Evolutionary conservation across 2,797 vertebrate genomes (phyloP).

Genomic region (Coilia nasus): DNA sequence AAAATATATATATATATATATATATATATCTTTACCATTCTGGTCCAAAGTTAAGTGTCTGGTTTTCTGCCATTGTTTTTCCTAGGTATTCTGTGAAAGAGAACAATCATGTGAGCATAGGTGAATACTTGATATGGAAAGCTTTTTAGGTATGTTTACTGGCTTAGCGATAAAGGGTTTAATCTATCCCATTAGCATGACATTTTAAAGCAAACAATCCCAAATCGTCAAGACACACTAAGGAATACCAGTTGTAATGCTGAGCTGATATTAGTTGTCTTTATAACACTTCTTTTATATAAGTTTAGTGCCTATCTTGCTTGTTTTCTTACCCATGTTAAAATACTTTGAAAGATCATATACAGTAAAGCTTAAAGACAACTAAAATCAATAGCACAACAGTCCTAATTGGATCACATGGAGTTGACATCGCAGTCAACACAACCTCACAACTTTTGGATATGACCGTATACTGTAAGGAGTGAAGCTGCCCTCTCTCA

Average conservation of each 20-base stretch:
- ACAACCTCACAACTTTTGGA: neutral
- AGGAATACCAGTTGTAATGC: no score
- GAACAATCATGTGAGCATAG: slow-evolving; percentile 40
- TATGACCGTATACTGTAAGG: neutral
- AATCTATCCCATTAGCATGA: neutral
- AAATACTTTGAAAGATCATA: neutral
- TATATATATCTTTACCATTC: slow-evolving; percentile 91
- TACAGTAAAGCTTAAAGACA: neutral
- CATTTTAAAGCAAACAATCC: neutral
- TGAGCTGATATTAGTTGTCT: no score
- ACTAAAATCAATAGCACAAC: neutral
- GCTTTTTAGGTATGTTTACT: neutral
- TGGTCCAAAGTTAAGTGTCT: slow-evolving; percentile 99
- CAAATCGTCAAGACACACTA: no score
- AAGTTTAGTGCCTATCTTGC: no score
- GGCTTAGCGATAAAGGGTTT: neutral
- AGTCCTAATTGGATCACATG: neutral
- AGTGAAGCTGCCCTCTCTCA: neutral
- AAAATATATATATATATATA: no score
- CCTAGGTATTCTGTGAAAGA: slow-evolving; percentile 73
- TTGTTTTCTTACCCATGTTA: no score
- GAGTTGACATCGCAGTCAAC: neutral
- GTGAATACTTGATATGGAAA: neutral
- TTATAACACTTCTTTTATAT: no score
- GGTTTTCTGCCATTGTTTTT: slow-evolving; percentile 96